These are phyloP conservation scores for Oenanthe melanoleuca DNA, from an alignment of 2,113 vertebrate genomes.

Conservation along the genomic window DNA sequence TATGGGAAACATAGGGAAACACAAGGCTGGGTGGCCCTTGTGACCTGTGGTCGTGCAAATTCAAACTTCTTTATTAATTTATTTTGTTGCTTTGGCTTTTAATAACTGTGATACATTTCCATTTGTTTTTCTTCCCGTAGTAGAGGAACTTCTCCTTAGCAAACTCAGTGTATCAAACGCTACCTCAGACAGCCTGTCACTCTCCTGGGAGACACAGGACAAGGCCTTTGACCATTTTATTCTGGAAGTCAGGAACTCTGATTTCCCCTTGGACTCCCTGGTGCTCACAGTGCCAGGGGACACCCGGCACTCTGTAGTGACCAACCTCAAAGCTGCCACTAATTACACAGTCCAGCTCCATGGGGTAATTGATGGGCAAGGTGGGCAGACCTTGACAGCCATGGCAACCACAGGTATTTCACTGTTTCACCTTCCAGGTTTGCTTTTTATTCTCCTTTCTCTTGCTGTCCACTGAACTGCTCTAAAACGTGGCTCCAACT, in stretches of 20 bases:
- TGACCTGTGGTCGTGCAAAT: background rate
- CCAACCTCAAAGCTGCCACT: constrained; percentile 80
- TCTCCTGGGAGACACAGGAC: constrained; percentile 80
- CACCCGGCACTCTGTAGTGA: constrained; percentile 73
- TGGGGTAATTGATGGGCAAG: constrained; percentile 75
- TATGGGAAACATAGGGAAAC: background rate
- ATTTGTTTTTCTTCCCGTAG: constrained; percentile 78
- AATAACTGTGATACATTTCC: constrained; percentile 57
- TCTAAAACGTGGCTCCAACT: background rate
- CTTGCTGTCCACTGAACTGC: constrained; percentile 7
- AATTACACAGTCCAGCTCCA: constrained; percentile 83
- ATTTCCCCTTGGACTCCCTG: constrained; percentile 79
- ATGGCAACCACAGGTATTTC: constrained; percentile 83
- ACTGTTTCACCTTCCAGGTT: constrained; percentile 33
- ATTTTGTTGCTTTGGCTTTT: constrained; percentile 11
- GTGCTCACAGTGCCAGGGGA: constrained; percentile 72
- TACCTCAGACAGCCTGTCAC: constrained; percentile 83
- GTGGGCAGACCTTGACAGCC: constrained; percentile 74
- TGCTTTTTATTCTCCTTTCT: constrained; percentile 4
- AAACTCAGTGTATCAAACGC: constrained; percentile 84
- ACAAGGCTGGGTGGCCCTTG: background rate
- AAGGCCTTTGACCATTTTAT: constrained; percentile 86
- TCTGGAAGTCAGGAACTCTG: constrained; percentile 85
- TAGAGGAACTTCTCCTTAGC: constrained; percentile 83
- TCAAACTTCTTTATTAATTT: background rate